Base-by-base conservation (phyloP, 2,113 vertebrate genomes). In the Nematolebias whitei region DNA sequence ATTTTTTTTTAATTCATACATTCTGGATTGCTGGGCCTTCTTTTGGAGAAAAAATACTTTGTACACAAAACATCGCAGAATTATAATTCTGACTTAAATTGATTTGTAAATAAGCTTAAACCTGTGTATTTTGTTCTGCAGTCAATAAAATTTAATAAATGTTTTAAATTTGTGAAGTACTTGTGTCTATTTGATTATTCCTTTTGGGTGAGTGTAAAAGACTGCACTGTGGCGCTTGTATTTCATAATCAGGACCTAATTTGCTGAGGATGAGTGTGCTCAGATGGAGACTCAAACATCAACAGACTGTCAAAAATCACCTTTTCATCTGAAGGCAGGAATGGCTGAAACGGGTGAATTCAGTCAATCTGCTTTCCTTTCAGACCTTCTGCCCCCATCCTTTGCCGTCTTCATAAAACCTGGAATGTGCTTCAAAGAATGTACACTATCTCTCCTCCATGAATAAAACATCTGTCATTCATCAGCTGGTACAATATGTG, bases 381-480 rank as follows among this genome's bases (percentile, higher is more conserved):
- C 58, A 76, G 70, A 79, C 78, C 62, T 78, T 72, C 71, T 35
- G 63, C 65, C 76, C 69, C 58, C 78, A 58, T 78, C 80, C 66
- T 76, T 48, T 72, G 61, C 71, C 74, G 70, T 82, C 61, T 86
- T 91, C 86, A 87, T 91, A 89, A 92, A 92, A 88, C 80, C 86
- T 88, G 90, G 90, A 92, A 90, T 91, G 83, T 79, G 80, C 83
- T 87, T 88, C 84, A 84, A 88, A 88, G 82, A 88, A 89, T 87
- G 76, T 61, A 75, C 79, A 85, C 74, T 82, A 85, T 89, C 80
- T 88, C 76, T 72, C 66, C 65, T 78, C 72, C 71, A 83, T 87
- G 83, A 87, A 88, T 89, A 90, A 88, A 89, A 91, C 86, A 90
- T 92, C 85, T 85, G 86, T 87, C 86, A 80, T 86, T 89, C 83